Percentiles rank a stretch among this genome's conserved stretches.
These are phyloP conservation scores for Archegozetes longisetosus DNA, from an alignment of 1,140 invertebrate species.

Conservation along the genomic window DNA sequence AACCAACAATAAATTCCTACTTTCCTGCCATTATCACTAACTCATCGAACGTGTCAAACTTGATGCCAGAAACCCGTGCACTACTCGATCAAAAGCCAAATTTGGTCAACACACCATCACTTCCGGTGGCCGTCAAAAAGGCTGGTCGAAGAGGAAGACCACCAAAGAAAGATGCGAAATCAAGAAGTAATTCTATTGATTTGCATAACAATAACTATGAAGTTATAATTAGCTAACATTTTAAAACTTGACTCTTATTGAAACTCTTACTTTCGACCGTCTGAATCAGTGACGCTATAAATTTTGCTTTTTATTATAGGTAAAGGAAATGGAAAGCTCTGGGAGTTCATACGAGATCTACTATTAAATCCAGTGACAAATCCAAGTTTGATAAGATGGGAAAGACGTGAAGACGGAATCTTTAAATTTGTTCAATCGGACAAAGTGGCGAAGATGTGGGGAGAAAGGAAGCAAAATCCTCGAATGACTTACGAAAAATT, in stretches of 20 bases:
- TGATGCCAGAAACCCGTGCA: background rate
- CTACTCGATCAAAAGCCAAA: background rate
- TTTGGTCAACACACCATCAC: background rate
- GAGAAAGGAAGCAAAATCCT: conserved; percentile 61
- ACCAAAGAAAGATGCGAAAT: conserved; percentile 19
- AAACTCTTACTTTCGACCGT: background rate
- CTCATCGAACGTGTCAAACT: background rate
- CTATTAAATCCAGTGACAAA: conserved; percentile 55
- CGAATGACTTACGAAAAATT: conserved; percentile 89
- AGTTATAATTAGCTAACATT: background rate
- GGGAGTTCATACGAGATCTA: conserved; percentile 64
- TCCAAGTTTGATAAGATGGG: conserved; percentile 68
- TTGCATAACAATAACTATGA: background rate
- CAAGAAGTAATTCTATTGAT: conserved; percentile 16
- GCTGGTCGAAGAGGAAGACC: conserved; percentile 21
- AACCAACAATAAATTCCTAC: background rate
- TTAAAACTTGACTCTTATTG: background rate
- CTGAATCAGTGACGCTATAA: no score
- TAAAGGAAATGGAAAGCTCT: conserved; percentile 47
- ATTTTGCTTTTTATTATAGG: conserved; percentile 27
- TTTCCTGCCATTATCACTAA: no score
- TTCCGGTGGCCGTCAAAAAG: conserved; percentile 14
- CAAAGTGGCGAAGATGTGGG: conserved; percentile 74
- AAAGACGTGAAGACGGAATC: conserved; percentile 61
- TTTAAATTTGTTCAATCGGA: conserved; percentile 82